Percentiles rank a stretch among this genome's conserved stretches.
Conservation (phyloP, 2,797 vertebrate genomes). For the Eulemur albifrons region DNA sequence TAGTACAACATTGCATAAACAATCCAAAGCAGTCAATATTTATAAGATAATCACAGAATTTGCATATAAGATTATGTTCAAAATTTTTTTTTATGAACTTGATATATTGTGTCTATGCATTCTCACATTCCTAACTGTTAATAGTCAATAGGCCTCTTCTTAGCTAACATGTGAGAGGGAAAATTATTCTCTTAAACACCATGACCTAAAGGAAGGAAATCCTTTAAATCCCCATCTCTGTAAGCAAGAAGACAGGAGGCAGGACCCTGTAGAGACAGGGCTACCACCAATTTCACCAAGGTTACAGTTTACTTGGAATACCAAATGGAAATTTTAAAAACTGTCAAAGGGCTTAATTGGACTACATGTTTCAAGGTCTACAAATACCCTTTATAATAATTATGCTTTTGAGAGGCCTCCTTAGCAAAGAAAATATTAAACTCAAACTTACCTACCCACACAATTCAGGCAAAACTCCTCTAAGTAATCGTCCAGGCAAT, state of each 20-base stretch:
- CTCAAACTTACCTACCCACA: slow-evolving; percentile 39
- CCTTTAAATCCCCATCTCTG: background rate
- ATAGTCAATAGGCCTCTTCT: background rate
- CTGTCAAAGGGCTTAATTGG: background rate
- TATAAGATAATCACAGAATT: slow-evolving; percentile 15
- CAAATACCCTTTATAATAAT: slow-evolving; percentile 52
- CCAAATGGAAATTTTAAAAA: background rate
- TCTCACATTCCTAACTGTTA: slow-evolving; percentile 50
- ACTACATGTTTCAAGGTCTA: slow-evolving; percentile 28
- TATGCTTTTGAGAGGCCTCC: slow-evolving; percentile 46
- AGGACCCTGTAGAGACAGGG: background rate
- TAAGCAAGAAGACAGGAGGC: background rate
- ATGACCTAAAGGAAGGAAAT: slow-evolving; percentile 26
- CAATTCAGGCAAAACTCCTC: slow-evolving; percentile 25
- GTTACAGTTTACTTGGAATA: slow-evolving; percentile 34
- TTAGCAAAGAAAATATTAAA: slow-evolving; percentile 68
- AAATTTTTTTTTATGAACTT: slow-evolving; percentile 21
- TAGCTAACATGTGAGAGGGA: background rate
- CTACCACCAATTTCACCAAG: background rate
- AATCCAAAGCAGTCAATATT: slow-evolving; percentile 23
- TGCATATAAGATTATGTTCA: slow-evolving; percentile 31
- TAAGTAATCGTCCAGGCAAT: background rate
- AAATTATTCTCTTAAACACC: background rate
- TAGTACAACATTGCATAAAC: slow-evolving; percentile 30
- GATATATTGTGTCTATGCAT: background rate